phyloP scores from a whole-genome alignment of 1,140 invertebrate species.

The Aplysia californica region DNA sequence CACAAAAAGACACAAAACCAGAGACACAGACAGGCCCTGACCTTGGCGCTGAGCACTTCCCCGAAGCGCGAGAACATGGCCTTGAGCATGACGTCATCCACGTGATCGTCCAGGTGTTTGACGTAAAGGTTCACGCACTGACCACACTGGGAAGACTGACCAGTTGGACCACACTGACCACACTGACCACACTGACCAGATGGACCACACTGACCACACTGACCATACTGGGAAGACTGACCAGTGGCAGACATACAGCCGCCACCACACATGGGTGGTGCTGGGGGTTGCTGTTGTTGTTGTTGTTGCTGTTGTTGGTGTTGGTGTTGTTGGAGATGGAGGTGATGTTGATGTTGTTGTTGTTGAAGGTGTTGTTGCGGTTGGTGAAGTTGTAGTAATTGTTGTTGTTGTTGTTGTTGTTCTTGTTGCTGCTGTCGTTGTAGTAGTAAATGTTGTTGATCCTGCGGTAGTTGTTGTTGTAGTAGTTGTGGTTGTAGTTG shows the following conservation, averaged over 20 bases:
- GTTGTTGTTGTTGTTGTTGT: not conserved
- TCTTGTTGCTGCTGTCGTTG: not conserved
- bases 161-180: too few species aligned
- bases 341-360: not conserved
- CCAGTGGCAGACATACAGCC: too few species aligned
- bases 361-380: conserved; percentile 8
- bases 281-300: not conserved
- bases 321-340: not conserved
- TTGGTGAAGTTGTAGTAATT: not conserved
- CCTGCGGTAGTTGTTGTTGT: not conserved
- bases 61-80: conserved; percentile 25
- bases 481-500: not conserved
- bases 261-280: not conserved
- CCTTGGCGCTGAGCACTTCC: conserved; percentile 28
- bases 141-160: too few species aligned
- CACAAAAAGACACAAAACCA: not conserved
- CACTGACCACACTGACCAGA: too few species aligned
- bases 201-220: too few species aligned
- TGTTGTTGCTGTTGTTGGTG: not conserved
- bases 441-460: not conserved
- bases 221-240: too few species aligned
- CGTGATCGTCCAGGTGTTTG: conserved; percentile 25
- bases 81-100: conserved; percentile 16
- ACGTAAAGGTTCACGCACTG: conserved; percentile 23
- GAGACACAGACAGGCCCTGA: not conserved